A percentile compares a stretch with the other conserved stretches of the same genome.
phyloP scores from a whole-genome alignment of 2,113 vertebrate genomes.

The Edolisoma coerulescens region DNA sequence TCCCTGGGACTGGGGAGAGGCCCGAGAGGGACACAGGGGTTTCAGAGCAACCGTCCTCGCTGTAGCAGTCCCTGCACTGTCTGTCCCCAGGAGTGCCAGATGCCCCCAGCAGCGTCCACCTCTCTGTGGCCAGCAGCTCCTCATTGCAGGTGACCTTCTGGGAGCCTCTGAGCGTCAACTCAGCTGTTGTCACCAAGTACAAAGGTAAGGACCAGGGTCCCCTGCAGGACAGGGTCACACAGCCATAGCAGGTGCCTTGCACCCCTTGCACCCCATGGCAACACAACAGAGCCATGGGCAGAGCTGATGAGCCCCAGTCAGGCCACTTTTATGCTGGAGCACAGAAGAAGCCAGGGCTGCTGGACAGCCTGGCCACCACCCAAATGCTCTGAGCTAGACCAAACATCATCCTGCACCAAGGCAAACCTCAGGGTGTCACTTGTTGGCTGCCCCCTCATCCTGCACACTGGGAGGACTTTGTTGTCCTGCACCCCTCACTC shows the following conservation, averaged over 20 bases:
- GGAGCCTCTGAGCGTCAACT: slow-evolving; percentile 84
- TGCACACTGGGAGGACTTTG: neutral
- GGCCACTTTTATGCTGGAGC: neutral
- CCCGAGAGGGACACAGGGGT: neutral
- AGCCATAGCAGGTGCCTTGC: neutral
- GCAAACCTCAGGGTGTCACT: neutral
- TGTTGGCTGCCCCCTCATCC: neutral
- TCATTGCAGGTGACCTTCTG: slow-evolving; percentile 84
- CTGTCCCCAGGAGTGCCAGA: slow-evolving; percentile 79
- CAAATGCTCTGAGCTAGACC: neutral
- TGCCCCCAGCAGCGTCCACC: slow-evolving; percentile 72
- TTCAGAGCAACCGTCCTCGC: accelerated
- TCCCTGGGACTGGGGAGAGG: accelerated
- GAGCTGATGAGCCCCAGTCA: neutral
- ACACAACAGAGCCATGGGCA: neutral
- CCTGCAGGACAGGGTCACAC: no score
- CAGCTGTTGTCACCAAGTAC: slow-evolving; percentile 88
- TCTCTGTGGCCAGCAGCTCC: slow-evolving; percentile 83
- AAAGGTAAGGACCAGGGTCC: slow-evolving; percentile 70
- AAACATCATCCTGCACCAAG: neutral
- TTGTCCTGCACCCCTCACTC: neutral
- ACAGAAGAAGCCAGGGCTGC: neutral
- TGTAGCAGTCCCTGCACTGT: neutral
- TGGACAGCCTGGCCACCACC: neutral
- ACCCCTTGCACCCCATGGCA: accelerated